phyloP scores from a whole-genome alignment of 2,888 invertebrate species.

The Penaeus monodon region DNA sequence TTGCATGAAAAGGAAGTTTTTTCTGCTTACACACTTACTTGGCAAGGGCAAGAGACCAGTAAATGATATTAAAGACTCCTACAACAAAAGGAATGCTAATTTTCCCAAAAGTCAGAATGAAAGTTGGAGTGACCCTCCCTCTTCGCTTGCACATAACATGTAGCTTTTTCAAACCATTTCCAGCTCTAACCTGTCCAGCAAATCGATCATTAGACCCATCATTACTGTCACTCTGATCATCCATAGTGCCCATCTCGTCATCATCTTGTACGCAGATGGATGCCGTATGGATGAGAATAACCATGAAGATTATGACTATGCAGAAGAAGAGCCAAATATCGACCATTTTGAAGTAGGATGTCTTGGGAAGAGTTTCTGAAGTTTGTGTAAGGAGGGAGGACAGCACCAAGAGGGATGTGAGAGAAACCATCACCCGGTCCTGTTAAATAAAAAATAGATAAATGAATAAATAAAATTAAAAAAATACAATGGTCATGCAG shows the following conservation, averaged over 20 bases:
- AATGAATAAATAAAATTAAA: background rate
- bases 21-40: no score
- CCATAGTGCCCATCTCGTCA: no score
- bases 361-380: conserved; percentile 76
- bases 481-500: no score
- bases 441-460: background rate
- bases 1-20: no score
- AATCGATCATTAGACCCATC: no score
- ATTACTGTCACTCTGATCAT: no score
- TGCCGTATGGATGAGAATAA: conserved; percentile 59
- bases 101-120: no score
- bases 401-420: conserved; percentile 28
- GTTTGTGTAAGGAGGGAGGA: conserved; percentile 32
- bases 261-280: conserved; percentile 3
- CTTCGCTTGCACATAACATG: no score
- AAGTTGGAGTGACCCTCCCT: no score
- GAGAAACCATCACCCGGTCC: conserved; percentile 37
- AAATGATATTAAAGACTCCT: conserved; percentile 54
- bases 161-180: no score
- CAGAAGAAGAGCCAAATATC: conserved; percentile 90
- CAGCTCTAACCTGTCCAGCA: no score
- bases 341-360: conserved; percentile 89
- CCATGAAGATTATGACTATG: conserved; percentile 61
- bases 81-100: conserved; percentile 38
- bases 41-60: conserved; percentile 54